These are phyloP conservation scores for Archocentrus centrarchus DNA, from an alignment of 2,113 vertebrate species.

Conservation along the genomic window DNA sequence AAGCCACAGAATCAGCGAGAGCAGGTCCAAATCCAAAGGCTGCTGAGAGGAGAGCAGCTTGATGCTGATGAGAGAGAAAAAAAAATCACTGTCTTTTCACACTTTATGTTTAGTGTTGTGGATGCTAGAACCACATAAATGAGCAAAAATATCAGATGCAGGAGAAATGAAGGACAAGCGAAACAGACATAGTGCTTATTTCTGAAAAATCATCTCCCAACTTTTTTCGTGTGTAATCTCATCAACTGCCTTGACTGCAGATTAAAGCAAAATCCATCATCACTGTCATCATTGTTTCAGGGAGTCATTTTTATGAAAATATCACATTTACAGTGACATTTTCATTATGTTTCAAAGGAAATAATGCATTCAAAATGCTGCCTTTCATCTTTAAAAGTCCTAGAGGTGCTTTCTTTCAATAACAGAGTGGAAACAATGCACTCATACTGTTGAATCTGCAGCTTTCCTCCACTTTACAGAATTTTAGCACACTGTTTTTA, in stretches of 20 bases:
- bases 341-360: neutral
- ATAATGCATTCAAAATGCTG: neutral
- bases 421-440: neutral
- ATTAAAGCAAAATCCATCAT: neutral
- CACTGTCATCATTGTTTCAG: neutral
- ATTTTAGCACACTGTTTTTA: neutral
- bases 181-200: neutral
- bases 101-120: neutral
- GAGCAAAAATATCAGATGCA: neutral
- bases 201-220: neutral
- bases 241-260: neutral
- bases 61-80: constrained; percentile 11
- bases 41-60: constrained; percentile 2
- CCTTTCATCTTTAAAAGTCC: neutral
- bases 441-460: neutral
- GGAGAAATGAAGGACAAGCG: neutral
- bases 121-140: neutral
- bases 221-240: neutral
- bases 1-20: neutral
- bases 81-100: neutral
- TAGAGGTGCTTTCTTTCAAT: neutral
- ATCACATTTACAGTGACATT: neutral
- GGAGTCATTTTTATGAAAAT: neutral
- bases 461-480: neutral
- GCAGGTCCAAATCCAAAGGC: neutral